Percentiles rank a stretch among this genome's conserved stretches.
Evolutionary conservation across 2,888 invertebrate species (phyloP).

Genomic region (Trachelus troglodyta): DNA sequence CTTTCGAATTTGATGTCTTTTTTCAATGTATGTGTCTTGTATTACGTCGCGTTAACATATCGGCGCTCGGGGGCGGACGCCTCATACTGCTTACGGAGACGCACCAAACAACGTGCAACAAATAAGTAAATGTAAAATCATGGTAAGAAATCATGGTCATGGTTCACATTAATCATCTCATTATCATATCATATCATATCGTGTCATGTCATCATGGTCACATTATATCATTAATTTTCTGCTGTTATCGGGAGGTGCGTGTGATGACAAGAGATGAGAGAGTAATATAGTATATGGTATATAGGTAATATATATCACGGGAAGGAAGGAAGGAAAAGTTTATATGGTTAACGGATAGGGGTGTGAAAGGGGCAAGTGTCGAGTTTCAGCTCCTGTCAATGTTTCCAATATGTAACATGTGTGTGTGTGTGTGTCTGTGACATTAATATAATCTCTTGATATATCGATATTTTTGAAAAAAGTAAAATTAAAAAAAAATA

Average conservation of each 20-base stretch:
- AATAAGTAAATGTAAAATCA: constrained; percentile 62
- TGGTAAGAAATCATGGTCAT: constrained; percentile 61
- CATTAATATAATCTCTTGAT: not conserved
- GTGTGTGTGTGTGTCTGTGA: not conserved
- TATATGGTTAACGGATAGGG: not conserved
- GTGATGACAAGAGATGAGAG: constrained; percentile 18
- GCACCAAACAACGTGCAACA: constrained; percentile 65
- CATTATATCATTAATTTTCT: constrained; percentile 41
- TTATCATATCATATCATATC: constrained; percentile 56
- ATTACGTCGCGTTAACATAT: too few relatives aligned
- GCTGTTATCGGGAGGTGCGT: constrained; percentile 4
- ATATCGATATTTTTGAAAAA: not conserved
- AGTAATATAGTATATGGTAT: constrained; percentile 11
- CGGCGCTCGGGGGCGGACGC: constrained; percentile 40
- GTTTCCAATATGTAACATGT: not conserved
- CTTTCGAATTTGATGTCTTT: too few relatives aligned
- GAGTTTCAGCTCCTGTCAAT: not conserved
- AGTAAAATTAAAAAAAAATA: too few relatives aligned
- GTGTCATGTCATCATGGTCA: constrained; percentile 49
- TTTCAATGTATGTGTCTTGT: too few relatives aligned
- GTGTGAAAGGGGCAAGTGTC: not conserved
- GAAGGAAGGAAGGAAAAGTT: not conserved
- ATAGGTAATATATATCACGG: not conserved
- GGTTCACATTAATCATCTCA: constrained; percentile 60
- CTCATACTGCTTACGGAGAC: constrained; percentile 62